Percentiles rank a stretch among this genome's conserved stretches.
phyloP scores from a whole-genome alignment of 2,888 invertebrate genomes.

The Bhutanitis thaidina region DNA sequence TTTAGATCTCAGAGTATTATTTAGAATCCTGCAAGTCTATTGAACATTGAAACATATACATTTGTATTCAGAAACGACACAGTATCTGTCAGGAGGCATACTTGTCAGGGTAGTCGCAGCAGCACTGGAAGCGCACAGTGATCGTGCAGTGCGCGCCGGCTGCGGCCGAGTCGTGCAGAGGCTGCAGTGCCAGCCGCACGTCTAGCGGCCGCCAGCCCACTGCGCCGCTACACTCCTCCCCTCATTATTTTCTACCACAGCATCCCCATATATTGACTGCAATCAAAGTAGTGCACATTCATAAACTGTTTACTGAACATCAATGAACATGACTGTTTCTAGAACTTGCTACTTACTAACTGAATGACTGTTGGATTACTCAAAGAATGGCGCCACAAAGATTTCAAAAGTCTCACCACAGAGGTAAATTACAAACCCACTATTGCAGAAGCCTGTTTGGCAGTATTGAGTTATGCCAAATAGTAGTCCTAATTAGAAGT shows the following conservation, averaged over 20 bases:
- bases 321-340: not conserved
- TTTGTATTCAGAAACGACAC: too few relatives aligned
- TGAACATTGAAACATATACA: too few relatives aligned
- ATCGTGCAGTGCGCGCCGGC: conserved; percentile 85
- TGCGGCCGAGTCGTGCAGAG: conserved; percentile 87
- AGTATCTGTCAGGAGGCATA: conserved; percentile 54
- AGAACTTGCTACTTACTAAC: too few relatives aligned
- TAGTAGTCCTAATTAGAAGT: too few relatives aligned
- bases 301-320: not conserved
- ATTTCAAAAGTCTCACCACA: not conserved
- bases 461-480: not conserved
- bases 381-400: too few relatives aligned
- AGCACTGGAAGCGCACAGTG: conserved; percentile 87
- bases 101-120: conserved; percentile 89
- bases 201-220: conserved; percentile 88
- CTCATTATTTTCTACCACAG: conserved; percentile 83
- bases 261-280: conserved; percentile 88
- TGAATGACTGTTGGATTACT: too few relatives aligned
- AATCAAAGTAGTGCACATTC: conserved; percentile 5
- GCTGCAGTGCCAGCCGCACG: conserved; percentile 85
- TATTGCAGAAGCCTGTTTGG: not conserved
- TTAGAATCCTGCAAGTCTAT: too few relatives aligned
- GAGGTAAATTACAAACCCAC: not conserved
- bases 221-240: conserved; percentile 42
- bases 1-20: too few relatives aligned